A percentile compares a stretch with the other conserved stretches of the same genome.
These are phyloP conservation scores for Synergus itoensis DNA, from an alignment of 2,888 invertebrate genomes.

Conservation along the genomic window DNA sequence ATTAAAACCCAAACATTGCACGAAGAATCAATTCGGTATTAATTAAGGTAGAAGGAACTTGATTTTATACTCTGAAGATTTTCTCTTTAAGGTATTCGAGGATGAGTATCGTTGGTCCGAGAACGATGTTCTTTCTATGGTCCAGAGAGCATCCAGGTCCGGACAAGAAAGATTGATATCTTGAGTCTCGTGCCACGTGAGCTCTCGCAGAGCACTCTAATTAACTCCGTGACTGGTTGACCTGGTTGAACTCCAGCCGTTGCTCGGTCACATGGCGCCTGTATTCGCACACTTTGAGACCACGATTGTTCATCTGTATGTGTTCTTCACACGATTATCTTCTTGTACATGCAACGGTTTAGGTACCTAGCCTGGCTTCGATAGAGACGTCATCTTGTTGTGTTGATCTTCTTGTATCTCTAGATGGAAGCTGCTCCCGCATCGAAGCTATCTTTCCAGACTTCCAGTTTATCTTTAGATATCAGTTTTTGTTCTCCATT, in stretches of 20 bases:
- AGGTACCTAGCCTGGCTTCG: slow-evolving; percentile 60
- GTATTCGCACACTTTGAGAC: slow-evolving; percentile 57
- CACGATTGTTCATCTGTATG: slow-evolving; percentile 55
- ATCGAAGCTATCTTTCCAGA: slow-evolving; percentile 21
- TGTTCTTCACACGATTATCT: slow-evolving; percentile 44
- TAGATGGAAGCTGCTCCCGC: not conserved
- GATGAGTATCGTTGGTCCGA: not conserved
- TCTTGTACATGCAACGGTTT: slow-evolving; percentile 20
- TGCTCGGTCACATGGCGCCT: slow-evolving; percentile 68
- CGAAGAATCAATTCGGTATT: slow-evolving; percentile 28
- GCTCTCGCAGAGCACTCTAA: slow-evolving; percentile 72
- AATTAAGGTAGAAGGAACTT: not conserved
- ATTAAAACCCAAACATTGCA: too few relatives aligned
- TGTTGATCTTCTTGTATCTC: slow-evolving; percentile 51
- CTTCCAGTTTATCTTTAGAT: not conserved
- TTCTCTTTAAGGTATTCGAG: not conserved
- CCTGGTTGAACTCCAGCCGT: slow-evolving; percentile 68
- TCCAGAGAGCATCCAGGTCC: slow-evolving; percentile 63
- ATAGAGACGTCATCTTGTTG: slow-evolving; percentile 75
- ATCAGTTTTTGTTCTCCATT: not conserved
- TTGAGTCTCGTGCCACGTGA: slow-evolving; percentile 71
- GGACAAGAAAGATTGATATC: slow-evolving; percentile 75
- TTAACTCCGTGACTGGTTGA: slow-evolving; percentile 78
- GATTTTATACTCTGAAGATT: not conserved
- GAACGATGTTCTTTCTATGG: slow-evolving; percentile 53